Evolutionary conservation across 2,797 vertebrate species (phyloP).

Genomic region (Syndactyla subalaris): DNA sequence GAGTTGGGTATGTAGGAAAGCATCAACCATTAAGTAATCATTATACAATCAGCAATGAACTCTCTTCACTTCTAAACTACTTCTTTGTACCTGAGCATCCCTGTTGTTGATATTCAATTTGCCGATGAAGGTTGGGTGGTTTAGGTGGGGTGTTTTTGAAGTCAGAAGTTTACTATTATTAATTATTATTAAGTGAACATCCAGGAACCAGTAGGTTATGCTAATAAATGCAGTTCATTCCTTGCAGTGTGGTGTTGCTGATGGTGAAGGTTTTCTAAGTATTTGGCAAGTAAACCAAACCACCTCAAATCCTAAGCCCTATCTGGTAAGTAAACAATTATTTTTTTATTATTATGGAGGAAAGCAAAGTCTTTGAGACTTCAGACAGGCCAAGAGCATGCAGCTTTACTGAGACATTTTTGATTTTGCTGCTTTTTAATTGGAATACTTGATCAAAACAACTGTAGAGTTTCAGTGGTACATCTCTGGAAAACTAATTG

Average conservation of each 20-base stretch:
- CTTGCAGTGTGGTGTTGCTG: slow-evolving; percentile 93
- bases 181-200: neutral
- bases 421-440: slow-evolving; percentile 48
- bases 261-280: slow-evolving; percentile 96
- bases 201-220: neutral
- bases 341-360: neutral
- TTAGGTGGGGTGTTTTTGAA: neutral
- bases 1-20: neutral
- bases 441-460: slow-evolving; percentile 63
- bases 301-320: slow-evolving; percentile 94
- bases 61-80: neutral
- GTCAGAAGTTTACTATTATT: neutral
- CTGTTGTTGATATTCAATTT: neutral
- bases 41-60: neutral
- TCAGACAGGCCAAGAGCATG: neutral
- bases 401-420: neutral
- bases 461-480: neutral
- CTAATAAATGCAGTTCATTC: neutral
- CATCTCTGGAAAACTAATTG: neutral
- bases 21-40: neutral
- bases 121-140: neutral
- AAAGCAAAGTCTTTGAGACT: neutral
- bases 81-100: fast-evolving
- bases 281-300: slow-evolving; percentile 99
- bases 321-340: slow-evolving; percentile 84